These are phyloP conservation scores for Philonicus albiceps DNA, from an alignment of 2,888 invertebrate genomes.

Conservation along the genomic window DNA sequence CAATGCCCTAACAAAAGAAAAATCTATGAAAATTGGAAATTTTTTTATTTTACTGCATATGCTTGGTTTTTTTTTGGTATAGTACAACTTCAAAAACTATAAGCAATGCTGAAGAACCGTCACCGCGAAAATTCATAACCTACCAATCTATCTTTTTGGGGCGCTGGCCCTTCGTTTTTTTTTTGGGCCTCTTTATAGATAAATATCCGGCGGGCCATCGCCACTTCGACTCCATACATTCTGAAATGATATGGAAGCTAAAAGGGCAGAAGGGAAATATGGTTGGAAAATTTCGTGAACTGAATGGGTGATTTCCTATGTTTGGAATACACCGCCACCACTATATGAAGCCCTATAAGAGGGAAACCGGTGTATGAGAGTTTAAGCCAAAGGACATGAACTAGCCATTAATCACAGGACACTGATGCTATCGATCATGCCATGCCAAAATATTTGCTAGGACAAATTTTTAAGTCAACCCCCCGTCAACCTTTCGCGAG, in stretches of 20 bases:
- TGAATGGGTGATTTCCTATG: neutral
- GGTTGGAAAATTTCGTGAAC: conserved; percentile 3
- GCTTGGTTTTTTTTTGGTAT: neutral
- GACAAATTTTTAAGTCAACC: conserved; percentile 32
- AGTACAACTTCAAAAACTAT: neutral
- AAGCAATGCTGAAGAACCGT: neutral
- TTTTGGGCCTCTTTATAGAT: neutral
- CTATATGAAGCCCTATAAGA: neutral
- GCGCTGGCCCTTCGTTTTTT: neutral
- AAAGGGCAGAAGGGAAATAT: neutral
- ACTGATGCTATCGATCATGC: conserved; percentile 40
- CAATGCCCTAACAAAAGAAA: neutral
- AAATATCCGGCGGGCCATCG: neutral
- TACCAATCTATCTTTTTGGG: neutral
- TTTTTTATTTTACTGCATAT: neutral
- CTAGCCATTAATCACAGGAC: conserved; percentile 33
- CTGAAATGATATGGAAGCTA: neutral
- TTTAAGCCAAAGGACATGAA: conserved; percentile 16
- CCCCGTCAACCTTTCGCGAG: neutral
- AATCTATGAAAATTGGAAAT: neutral
- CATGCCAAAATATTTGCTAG: conserved; percentile 38
- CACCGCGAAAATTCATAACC: conserved; percentile 9
- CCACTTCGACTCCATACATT: neutral
- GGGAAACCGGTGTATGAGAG: neutral
- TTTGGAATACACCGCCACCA: neutral